Conservation (phyloP, 2,113 vertebrate genomes). For the Ictalurus furcatus region DNA sequence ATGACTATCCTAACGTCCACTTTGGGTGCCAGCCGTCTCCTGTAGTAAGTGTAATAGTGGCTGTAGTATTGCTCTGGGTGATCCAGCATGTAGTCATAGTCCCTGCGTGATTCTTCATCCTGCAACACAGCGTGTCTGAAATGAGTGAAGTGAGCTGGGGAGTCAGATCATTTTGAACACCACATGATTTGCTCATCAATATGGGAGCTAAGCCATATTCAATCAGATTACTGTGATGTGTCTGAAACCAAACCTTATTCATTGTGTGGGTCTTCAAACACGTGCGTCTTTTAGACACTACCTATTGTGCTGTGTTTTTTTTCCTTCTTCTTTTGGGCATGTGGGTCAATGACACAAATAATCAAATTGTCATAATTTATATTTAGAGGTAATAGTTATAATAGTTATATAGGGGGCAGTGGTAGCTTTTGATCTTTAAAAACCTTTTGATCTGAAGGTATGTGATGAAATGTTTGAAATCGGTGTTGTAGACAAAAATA, state of each 20-base stretch:
- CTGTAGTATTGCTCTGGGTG: slow-evolving; percentile 95
- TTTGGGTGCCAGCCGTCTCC: slow-evolving; percentile 84
- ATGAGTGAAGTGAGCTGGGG: neutral
- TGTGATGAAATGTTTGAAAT: no score
- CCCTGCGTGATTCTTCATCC: slow-evolving; percentile 93
- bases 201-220: neutral
- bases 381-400: neutral
- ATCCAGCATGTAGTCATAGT: slow-evolving; percentile 98
- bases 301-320: neutral
- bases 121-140: slow-evolving; percentile 52
- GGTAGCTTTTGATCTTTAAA: no score
- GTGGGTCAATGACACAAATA: no score
- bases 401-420: no score
- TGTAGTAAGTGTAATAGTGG: slow-evolving; percentile 95
- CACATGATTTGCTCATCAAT: neutral
- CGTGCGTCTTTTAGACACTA: neutral
- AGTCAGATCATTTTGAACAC: neutral
- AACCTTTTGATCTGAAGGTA: no score
- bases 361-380: neutral
- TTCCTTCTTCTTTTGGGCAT: no score
- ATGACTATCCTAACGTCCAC: slow-evolving; percentile 93
- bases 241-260: neutral
- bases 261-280: neutral
- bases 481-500: no score
- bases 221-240: neutral